phyloP scores from a whole-genome alignment of 1,140 invertebrate genomes.

The Meteorus sp. region DNA sequence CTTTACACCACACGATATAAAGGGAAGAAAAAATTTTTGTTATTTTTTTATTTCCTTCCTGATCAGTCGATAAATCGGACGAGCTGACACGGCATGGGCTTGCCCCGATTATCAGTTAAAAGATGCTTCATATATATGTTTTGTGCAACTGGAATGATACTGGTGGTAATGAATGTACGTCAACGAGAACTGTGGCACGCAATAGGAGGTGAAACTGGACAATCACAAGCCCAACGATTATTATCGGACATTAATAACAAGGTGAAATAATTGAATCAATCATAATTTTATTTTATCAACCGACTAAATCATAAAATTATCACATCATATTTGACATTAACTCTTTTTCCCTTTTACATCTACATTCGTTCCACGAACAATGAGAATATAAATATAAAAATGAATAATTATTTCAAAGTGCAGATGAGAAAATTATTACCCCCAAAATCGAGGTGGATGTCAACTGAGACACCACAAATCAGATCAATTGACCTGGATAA shows the following conservation, averaged over 20 bases:
- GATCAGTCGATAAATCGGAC: slow-evolving; percentile 18
- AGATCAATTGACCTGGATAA: slow-evolving; percentile 38
- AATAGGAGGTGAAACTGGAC: slow-evolving; percentile 41
- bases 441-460: slow-evolving; percentile 36
- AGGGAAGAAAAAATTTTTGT: neutral
- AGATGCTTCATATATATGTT: slow-evolving; percentile 58
- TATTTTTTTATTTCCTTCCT: slow-evolving; percentile 29
- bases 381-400: slow-evolving; percentile 6
- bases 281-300: neutral
- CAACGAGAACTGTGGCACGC: slow-evolving; percentile 55
- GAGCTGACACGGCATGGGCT: slow-evolving; percentile 54
- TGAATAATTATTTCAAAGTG: slow-evolving; percentile 36
- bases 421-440: slow-evolving; percentile 43
- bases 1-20: too few relatives aligned
- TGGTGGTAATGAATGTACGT: slow-evolving; percentile 56
- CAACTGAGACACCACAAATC: slow-evolving; percentile 36
- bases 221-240: slow-evolving; percentile 33
- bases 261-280: slow-evolving; percentile 33
- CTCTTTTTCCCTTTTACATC: too few relatives aligned
- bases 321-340: neutral
- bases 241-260: slow-evolving; percentile 37
- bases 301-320: neutral
- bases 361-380: neutral
- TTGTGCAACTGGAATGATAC: slow-evolving; percentile 52
- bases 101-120: slow-evolving; percentile 58